phyloP scores from a whole-genome alignment of 2,113 vertebrate species.

The Electrona antarctica region DNA sequence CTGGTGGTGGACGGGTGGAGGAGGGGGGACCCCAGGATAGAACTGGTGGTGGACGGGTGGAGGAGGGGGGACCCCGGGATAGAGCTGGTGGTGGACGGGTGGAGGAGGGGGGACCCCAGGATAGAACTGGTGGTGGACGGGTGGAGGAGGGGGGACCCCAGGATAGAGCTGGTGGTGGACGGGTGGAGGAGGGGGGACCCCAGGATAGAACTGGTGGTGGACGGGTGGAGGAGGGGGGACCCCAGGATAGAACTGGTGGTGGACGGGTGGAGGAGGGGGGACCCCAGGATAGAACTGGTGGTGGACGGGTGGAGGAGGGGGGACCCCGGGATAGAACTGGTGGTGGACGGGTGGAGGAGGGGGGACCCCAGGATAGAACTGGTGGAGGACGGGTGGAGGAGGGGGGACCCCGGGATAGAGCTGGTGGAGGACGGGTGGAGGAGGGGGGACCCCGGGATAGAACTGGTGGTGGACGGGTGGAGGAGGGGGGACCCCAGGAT shows the following conservation, averaged over 20 bases:
- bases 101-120: constrained; percentile 46
- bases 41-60: constrained; percentile 33
- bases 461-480: constrained; percentile 33
- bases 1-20: constrained; percentile 32
- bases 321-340: constrained; percentile 56
- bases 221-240: constrained; percentile 31
- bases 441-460: constrained; percentile 50
- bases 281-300: constrained; percentile 51
- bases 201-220: constrained; percentile 51
- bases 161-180: constrained; percentile 44
- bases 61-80: constrained; percentile 48
- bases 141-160: constrained; percentile 41
- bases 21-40: constrained; percentile 50
- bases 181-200: constrained; percentile 39
- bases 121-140: constrained; percentile 37
- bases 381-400: constrained; percentile 31
- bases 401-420: constrained; percentile 53
- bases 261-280: constrained; percentile 35
- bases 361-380: constrained; percentile 54
- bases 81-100: constrained; percentile 34
- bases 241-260: constrained; percentile 52
- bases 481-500: constrained; percentile 48
- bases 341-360: constrained; percentile 32
- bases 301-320: constrained; percentile 34
- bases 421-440: constrained; percentile 32